These are phyloP conservation scores for Eremobia ochroleuca DNA, from an alignment of 2,888 invertebrate species.

Conservation along the genomic window DNA sequence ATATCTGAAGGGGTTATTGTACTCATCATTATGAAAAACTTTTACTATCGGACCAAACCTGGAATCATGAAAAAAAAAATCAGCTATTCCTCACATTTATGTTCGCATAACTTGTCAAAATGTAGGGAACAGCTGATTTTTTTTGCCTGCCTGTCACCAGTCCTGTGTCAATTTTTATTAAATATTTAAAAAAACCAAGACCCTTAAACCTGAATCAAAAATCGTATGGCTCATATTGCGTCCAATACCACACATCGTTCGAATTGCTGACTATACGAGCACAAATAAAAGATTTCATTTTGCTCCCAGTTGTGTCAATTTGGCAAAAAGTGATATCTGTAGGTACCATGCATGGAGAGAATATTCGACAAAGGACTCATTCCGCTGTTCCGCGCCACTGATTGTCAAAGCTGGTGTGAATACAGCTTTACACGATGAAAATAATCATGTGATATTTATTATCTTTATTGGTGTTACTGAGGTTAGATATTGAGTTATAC, in stretches of 20 bases:
- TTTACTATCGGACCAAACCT: too few relatives aligned
- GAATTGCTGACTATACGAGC: conserved; percentile 12
- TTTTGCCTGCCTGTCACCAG: too few relatives aligned
- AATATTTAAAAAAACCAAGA: too few relatives aligned
- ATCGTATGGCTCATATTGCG: conserved; percentile 6
- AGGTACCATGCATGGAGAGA: conserved; percentile 28
- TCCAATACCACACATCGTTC: conserved; percentile 22
- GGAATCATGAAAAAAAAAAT: too few relatives aligned
- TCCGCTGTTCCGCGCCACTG: conserved; percentile 67
- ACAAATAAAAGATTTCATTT: conserved; percentile 44
- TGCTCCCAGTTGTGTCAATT: conserved; percentile 38
- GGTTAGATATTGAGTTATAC: not conserved
- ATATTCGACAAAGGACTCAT: conserved; percentile 57
- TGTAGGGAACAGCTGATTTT: too few relatives aligned
- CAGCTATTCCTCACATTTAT: too few relatives aligned
- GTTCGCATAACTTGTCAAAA: too few relatives aligned
- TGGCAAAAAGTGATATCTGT: conserved; percentile 42
- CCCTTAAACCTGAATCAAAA: not conserved
- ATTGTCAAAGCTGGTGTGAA: conserved; percentile 73
- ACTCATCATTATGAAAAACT: too few relatives aligned
- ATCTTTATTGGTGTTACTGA: conserved; percentile 2
- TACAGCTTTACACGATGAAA: conserved; percentile 34
- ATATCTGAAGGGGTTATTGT: too few relatives aligned
- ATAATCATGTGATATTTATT: conserved; percentile 40
- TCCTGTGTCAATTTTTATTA: too few relatives aligned